phyloP scores from a whole-genome alignment of 2,797 vertebrate genomes.

The Hylomyscus alleni region DNA sequence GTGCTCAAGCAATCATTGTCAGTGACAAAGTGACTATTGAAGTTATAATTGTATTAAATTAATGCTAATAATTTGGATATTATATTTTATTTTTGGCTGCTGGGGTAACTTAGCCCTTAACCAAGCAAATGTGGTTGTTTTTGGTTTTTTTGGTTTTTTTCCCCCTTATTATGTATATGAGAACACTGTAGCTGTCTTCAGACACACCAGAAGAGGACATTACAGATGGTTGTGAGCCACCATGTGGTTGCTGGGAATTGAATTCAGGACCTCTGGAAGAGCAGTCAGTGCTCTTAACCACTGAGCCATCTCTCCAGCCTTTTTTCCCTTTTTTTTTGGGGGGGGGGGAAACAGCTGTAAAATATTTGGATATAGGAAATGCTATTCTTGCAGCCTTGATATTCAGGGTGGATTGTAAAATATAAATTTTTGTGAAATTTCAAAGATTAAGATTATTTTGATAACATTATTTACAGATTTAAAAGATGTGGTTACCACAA shows the following conservation, averaged over 20 bases:
- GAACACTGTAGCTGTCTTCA: too few relatives aligned
- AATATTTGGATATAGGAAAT: constrained; percentile 92
- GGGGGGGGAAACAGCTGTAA: constrained; percentile 90
- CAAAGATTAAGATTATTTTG: constrained; percentile 95
- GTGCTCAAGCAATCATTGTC: constrained; percentile 91
- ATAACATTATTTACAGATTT: constrained; percentile 95
- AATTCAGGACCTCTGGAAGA: too few relatives aligned
- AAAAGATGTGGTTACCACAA: constrained; percentile 92
- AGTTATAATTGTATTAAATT: constrained; percentile 93
- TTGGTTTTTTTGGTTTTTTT: constrained; percentile 65
- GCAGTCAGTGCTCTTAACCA: too few relatives aligned
- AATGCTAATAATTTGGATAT: constrained; percentile 91
- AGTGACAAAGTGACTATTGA: constrained; percentile 91
- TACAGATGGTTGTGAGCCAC: too few relatives aligned
- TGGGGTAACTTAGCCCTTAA: constrained; percentile 92
- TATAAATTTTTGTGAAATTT: constrained; percentile 94
- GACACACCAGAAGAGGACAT: too few relatives aligned
- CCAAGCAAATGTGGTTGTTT: constrained; percentile 89
- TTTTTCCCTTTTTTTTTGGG: constrained; percentile 83
- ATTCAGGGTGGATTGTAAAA: constrained; percentile 95
- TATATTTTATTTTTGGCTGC: constrained; percentile 90
- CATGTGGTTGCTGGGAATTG: too few relatives aligned
- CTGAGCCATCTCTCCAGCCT: too few relatives aligned
- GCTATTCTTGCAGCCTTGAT: constrained; percentile 93
- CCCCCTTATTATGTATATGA: too few relatives aligned